These are phyloP conservation scores for Erebia palarica DNA, from an alignment of 2,888 invertebrate species.

Conservation along the genomic window DNA sequence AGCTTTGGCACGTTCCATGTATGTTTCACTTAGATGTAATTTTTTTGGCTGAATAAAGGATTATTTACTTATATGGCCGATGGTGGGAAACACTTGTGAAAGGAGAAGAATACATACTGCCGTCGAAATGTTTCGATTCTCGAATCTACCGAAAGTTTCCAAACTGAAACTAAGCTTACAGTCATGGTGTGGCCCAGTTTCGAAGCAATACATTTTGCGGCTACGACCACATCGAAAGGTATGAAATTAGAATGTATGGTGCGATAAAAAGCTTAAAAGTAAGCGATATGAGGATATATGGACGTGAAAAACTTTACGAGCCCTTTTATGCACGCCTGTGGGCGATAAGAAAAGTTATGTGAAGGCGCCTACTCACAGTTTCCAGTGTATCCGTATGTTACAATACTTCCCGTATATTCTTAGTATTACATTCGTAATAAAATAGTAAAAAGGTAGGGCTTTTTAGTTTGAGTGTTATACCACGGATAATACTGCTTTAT, in stretches of 20 bases:
- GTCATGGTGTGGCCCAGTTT: slow-evolving; percentile 44
- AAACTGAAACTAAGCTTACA: slow-evolving; percentile 27
- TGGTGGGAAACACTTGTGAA: too few species aligned
- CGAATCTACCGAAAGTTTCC: too few species aligned
- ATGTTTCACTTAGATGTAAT: too few species aligned
- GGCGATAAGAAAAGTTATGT: slow-evolving; percentile 1
- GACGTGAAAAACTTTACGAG: slow-evolving; percentile 26
- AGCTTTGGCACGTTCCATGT: too few species aligned
- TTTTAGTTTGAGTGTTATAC: too few species aligned
- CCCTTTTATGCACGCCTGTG: slow-evolving; percentile 23
- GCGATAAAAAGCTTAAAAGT: slow-evolving; percentile 34
- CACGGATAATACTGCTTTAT: too few species aligned
- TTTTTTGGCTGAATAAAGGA: too few species aligned
- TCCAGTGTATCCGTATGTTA: neutral
- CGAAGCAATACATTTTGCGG: slow-evolving; percentile 53
- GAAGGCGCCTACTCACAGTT: neutral
- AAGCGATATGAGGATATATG: slow-evolving; percentile 28
- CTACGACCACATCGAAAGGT: slow-evolving; percentile 48
- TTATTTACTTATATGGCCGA: too few species aligned
- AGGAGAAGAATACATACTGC: too few species aligned
- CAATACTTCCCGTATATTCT: neutral
- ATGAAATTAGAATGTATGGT: slow-evolving; percentile 32
- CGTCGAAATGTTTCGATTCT: neutral
- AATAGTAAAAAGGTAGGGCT: too few species aligned
- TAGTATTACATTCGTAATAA: too few species aligned